A percentile compares a stretch with the other conserved stretches of the same genome.
Conservation (phyloP, 1,140 invertebrate species). For the Tetramorium simillimum region DNA sequence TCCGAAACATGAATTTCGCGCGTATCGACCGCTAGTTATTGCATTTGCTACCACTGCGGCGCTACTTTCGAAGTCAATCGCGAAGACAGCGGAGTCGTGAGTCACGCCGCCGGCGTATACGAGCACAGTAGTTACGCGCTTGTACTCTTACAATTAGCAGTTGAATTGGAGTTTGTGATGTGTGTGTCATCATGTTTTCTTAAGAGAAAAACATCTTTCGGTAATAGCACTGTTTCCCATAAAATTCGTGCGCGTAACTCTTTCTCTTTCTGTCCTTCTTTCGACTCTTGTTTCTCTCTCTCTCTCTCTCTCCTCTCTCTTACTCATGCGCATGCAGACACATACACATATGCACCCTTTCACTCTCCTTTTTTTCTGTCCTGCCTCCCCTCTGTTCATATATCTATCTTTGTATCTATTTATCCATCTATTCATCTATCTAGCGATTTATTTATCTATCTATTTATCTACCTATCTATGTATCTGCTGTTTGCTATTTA, state of each 20-base stretch:
- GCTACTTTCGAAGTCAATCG: conserved; percentile 64
- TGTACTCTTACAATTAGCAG: conserved; percentile 81
- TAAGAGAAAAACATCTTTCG: conserved; percentile 29
- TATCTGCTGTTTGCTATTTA: neutral
- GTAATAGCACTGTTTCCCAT: conserved; percentile 3
- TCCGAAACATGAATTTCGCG: neutral
- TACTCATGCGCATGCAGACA: neutral
- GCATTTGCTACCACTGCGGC: conserved; percentile 5
- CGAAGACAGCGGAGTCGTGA: conserved; percentile 55
- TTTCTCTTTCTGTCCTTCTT: neutral
- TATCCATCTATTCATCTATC: neutral
- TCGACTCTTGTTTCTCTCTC: neutral
- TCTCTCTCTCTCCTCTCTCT: neutral
- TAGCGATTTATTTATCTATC: neutral
- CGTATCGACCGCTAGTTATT: neutral
- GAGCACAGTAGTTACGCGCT: conserved; percentile 83
- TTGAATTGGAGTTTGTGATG: conserved; percentile 72
- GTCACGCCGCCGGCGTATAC: conserved; percentile 78
- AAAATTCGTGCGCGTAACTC: neutral
- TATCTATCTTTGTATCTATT: neutral
- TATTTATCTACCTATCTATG: neutral
- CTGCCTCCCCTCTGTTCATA: neutral
- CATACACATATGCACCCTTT: neutral
- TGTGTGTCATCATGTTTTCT: conserved; percentile 57
- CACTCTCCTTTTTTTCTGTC: neutral